Base-by-base conservation (phyloP, 2,888 invertebrate species). In the Drosophila tripunctata region DNA sequence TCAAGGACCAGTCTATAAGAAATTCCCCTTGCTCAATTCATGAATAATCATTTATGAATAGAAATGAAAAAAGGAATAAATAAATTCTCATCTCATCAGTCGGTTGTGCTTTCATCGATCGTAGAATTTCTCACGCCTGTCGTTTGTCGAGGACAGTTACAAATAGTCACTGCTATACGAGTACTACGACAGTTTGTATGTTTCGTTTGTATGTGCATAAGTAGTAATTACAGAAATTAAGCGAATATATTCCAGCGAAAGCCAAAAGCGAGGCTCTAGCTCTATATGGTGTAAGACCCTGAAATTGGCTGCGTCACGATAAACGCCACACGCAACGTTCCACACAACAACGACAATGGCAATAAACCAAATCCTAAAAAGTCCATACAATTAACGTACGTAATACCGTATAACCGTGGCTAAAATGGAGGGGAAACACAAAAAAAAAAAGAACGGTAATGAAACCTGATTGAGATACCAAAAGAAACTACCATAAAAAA, bases 301-400 rank as follows among this genome's bases (percentile, higher is more conserved):
- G 74, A 75, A 75, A 75, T 61, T 73, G 54, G 54, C 73, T 77
- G 73, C 68, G 77, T 73, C 75, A 77, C 74, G 78, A 69, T 57
- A 69, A 75, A 70, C 22, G 65, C 56, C 54, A 35, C 75, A 76
- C 75, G 75, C 75, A 76, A 76, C 30, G 54, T 38, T 54, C 19
- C 30, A n/a, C n/a, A n/a, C n/a, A 31, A 51, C 19, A 19, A 27
- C 57, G 50, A 61, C 65, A 47, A 51, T 65, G 52, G 65, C 55
- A 63, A 63, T 44, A 62, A 56, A 41, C 17, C 48, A 56, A 66
- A 63, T 66, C 63, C 63, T 41, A 45, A 43, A 58, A 68, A 61
- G 61, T 67, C 67, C 35, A 47, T 56, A 50, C 68, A 56, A 47
- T 48, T 67, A 67, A 67, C 44, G 44, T 22, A 55, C 14, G n/a